Conservation (phyloP, 2,113 vertebrate species). For the Otocyon megalotis region DNA sequence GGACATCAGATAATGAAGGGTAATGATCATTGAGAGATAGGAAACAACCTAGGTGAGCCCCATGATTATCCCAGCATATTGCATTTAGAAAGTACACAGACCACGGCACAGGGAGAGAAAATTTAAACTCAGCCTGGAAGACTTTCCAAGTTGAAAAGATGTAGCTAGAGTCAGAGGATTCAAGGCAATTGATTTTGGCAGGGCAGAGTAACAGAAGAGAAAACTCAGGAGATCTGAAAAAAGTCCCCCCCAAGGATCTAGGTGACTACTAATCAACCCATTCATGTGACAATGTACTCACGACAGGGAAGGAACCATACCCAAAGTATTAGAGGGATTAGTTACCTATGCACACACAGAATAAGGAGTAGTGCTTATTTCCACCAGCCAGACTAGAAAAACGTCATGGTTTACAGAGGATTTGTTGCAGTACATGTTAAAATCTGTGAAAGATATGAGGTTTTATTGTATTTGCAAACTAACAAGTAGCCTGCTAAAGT, state of each 20-base stretch:
- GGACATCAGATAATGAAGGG: neutral
- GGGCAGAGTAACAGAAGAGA: neutral
- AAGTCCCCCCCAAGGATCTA: neutral
- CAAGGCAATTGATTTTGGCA: too few species aligned
- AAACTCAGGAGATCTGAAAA: neutral
- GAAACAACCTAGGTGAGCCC: neutral
- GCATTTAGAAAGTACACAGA: neutral
- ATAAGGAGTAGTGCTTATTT: neutral
- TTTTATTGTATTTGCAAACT: neutral
- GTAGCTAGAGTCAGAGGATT: too few species aligned
- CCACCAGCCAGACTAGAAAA: neutral
- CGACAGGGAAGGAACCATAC: neutral
- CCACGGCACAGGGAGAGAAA: rapidly evolving
- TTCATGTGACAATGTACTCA: neutral
- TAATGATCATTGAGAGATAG: neutral
- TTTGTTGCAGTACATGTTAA: neutral
- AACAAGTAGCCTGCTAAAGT: neutral
- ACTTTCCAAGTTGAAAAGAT: neutral
- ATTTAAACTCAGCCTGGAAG: neutral
- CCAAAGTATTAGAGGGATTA: neutral
- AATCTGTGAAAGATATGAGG: neutral
- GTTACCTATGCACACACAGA: neutral
- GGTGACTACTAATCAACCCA: neutral
- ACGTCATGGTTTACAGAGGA: too few species aligned
- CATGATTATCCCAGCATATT: neutral